Evolutionary conservation across 2,888 invertebrate genomes (phyloP).

Genomic region (Drosophila cracens): DNA sequence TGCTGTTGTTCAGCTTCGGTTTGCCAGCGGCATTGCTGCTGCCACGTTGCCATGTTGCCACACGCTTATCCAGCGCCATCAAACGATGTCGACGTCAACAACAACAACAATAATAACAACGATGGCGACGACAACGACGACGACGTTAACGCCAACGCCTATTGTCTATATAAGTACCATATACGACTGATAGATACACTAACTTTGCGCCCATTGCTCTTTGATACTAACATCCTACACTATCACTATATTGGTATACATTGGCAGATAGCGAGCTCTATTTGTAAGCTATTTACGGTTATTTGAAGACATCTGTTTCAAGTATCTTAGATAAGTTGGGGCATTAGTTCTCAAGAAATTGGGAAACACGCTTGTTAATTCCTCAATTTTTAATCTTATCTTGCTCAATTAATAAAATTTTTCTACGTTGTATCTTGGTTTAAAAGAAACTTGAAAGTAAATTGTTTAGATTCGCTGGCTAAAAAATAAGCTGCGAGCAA

Average conservation of each 20-base stretch:
- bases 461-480: background rate
- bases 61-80: slow-evolving; percentile 75
- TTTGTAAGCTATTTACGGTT: background rate
- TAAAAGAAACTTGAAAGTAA: background rate
- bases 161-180: slow-evolving; percentile 5
- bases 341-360: background rate
- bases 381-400: slow-evolving; percentile 4
- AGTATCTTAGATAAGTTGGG: background rate
- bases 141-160: slow-evolving; percentile 38
- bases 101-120: slow-evolving; percentile 46
- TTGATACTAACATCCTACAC: background rate
- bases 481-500: background rate
- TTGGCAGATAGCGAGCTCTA: background rate
- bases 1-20: slow-evolving; percentile 56
- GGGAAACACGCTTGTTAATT: background rate
- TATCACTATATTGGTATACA: background rate
- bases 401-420: background rate
- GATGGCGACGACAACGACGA: slow-evolving; percentile 48
- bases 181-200: slow-evolving; percentile 15
- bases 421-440: background rate
- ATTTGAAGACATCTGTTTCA: background rate
- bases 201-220: background rate
- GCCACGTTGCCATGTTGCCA: slow-evolving; percentile 49
- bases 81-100: slow-evolving; percentile 70
- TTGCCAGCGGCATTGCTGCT: slow-evolving; percentile 72